Percentiles rank a stretch among this genome's conserved stretches.
Evolutionary conservation across 2,888 invertebrate species (phyloP).

Genomic region (Eucera pruinosa): DNA sequence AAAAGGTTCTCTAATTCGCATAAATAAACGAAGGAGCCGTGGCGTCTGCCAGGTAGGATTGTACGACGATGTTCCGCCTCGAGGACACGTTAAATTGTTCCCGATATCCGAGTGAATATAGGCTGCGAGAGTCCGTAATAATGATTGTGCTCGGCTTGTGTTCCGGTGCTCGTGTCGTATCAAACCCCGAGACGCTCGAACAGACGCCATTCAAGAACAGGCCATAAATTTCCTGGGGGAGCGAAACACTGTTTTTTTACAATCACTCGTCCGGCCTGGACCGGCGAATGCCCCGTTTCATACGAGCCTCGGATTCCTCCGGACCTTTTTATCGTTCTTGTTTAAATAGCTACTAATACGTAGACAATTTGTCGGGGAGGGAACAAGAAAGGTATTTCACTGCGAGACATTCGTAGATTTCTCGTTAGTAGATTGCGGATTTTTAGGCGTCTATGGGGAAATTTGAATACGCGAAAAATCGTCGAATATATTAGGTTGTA

Average conservation of each 20-base stretch:
- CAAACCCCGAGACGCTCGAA: constrained; percentile 49
- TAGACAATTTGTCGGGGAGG: constrained; percentile 42
- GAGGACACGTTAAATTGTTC: constrained; percentile 57
- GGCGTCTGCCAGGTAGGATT: constrained; percentile 34
- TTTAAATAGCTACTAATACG: constrained; percentile 52
- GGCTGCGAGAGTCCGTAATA: constrained; percentile 46
- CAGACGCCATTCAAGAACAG: constrained; percentile 55
- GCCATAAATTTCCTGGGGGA: constrained; percentile 59
- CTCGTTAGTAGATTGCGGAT: no score
- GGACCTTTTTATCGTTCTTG: constrained; percentile 31
- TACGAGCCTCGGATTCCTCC: constrained; percentile 47
- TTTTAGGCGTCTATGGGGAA: no score
- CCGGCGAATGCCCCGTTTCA: constrained; percentile 45
- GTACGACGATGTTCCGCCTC: constrained; percentile 62
- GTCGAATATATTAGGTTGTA: no score
- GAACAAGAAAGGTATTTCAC: neutral
- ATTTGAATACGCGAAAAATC: no score
- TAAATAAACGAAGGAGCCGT: constrained; percentile 41
- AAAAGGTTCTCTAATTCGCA: constrained; percentile 31
- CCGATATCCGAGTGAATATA: constrained; percentile 26
- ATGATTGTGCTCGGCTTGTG: constrained; percentile 66
- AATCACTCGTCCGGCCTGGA: constrained; percentile 32
- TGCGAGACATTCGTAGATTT: neutral
- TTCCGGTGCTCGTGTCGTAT: constrained; percentile 66
- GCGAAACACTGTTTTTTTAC: constrained; percentile 50